A percentile compares a stretch with the other conserved stretches of the same genome.
Evolutionary conservation across 2,113 vertebrate genomes (phyloP).

Genomic region (Cynoglossus semilaevis): DNA sequence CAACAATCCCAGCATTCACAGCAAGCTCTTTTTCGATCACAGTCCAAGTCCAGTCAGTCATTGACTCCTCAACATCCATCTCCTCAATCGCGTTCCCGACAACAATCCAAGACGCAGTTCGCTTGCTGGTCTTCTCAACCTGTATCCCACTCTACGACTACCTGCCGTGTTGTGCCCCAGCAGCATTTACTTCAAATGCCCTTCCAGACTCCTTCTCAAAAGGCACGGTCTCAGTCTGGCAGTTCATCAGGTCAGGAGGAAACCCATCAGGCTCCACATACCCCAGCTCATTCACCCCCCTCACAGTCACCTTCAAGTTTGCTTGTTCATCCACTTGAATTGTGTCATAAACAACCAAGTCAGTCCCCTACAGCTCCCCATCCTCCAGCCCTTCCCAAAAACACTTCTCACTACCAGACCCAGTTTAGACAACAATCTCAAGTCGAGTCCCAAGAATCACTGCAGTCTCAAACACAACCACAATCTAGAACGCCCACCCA

Average conservation of each 20-base stretch:
- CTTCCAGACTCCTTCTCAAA: conserved; percentile 34
- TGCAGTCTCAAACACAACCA: conserved; percentile 3
- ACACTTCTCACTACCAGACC: conserved; percentile 17
- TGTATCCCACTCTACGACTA: too few species aligned
- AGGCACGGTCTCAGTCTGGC: conserved; percentile 26
- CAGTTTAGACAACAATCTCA: conserved; percentile 20
- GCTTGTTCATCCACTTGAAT: conserved; percentile 36
- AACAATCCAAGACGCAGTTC: conserved; percentile 13
- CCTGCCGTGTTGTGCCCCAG: background rate
- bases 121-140: too few species aligned
- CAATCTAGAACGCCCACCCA: background rate
- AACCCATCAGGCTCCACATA: conserved; percentile 28
- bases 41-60: conserved; percentile 34
- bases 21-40: conserved; percentile 27
- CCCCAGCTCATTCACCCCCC: conserved; percentile 21
- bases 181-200: conserved; percentile 21
- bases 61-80: conserved; percentile 14
- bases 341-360: conserved; percentile 34
- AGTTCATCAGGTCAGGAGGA: conserved; percentile 33
- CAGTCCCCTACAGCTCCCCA: conserved; percentile 36
- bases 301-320: conserved; percentile 30
- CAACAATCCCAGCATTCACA: conserved; percentile 25
- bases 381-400: conserved; percentile 30
- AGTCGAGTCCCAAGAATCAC: conserved; percentile 4
- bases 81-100: conserved; percentile 14